Percentiles rank a stretch among this genome's conserved stretches.
Conservation (phyloP, 2,888 invertebrate species). For the Galerucella calmariensis region DNA sequence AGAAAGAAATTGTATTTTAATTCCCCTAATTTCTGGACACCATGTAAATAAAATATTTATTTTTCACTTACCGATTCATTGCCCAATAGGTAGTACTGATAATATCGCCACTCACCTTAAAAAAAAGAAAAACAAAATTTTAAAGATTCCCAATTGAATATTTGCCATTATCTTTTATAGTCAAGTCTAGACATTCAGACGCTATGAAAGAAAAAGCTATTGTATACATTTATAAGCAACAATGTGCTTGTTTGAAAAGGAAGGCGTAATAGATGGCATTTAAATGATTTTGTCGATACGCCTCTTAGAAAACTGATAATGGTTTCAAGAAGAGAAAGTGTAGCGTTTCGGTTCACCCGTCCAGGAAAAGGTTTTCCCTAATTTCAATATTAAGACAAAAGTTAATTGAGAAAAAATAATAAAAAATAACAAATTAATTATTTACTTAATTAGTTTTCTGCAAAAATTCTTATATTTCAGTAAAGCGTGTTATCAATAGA, state of each 20-base stretch:
- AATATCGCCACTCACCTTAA: neutral
- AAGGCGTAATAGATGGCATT: neutral
- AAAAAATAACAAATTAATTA: too few relatives aligned
- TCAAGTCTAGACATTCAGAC: constrained; percentile 11
- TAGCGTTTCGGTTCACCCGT: too few relatives aligned
- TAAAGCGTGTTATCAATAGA: too few relatives aligned
- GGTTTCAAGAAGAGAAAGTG: too few relatives aligned
- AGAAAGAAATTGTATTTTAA: too few relatives aligned
- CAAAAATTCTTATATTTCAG: too few relatives aligned
- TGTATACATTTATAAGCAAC: neutral
- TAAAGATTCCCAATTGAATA: constrained; percentile 1
- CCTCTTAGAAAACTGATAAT: too few relatives aligned
- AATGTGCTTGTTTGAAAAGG: neutral
- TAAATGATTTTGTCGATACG: neutral
- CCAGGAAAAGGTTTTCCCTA: too few relatives aligned
- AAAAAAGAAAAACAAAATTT: constrained; percentile 5
- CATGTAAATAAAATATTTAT: neutral
- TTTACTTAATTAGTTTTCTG: too few relatives aligned
- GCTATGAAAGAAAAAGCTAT: neutral
- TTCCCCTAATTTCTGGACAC: neutral
- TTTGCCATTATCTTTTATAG: constrained; percentile 8
- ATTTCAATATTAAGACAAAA: too few relatives aligned
- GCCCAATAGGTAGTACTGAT: neutral
- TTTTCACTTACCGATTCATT: neutral
- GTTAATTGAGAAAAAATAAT: too few relatives aligned